Evolutionary conservation across 2,113 vertebrate species (phyloP).

Genomic region (Rhizomys pruinosus): DNA sequence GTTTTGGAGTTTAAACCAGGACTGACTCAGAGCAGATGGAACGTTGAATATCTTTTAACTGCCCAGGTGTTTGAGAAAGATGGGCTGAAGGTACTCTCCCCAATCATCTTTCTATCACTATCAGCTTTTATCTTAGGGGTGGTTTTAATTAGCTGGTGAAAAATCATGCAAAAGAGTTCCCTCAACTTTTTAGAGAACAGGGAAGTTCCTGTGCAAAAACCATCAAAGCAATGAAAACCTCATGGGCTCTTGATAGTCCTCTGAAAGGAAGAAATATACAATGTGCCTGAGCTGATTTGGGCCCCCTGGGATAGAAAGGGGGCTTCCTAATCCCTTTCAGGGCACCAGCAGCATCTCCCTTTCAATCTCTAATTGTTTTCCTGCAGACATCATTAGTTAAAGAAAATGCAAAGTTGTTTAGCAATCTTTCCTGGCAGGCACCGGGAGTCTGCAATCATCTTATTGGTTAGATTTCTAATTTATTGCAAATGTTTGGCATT

Average conservation of each 20-base stretch:
- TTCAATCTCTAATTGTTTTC: constrained; percentile 78
- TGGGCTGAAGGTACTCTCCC: background rate
- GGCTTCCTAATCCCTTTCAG: constrained; percentile 55
- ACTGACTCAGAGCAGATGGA: background rate
- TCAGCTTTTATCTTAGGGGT: constrained; percentile 62
- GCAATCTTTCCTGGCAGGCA: constrained; percentile 82
- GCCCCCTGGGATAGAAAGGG: constrained; percentile 54
- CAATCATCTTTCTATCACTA: constrained; percentile 31
- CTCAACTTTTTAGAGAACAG: constrained; percentile 66
- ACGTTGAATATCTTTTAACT: background rate
- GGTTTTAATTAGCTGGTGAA: constrained; percentile 76
- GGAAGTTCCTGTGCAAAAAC: constrained; percentile 67
- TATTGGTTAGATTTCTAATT: constrained; percentile 85
- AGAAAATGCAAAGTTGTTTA: constrained; percentile 79
- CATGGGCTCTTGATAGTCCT: constrained; percentile 65
- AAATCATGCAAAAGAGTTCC: constrained; percentile 64
- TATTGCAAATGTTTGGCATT: constrained; percentile 84
- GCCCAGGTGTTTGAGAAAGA: constrained; percentile 38
- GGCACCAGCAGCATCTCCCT: constrained; percentile 51
- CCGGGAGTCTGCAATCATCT: constrained; percentile 76
- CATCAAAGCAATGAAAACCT: constrained; percentile 80
- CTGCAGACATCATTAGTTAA: constrained; percentile 77
- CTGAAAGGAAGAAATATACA: constrained; percentile 68
- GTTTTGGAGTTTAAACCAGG: constrained; percentile 10
- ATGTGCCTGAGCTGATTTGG: constrained; percentile 71